These are phyloP conservation scores for Scortum barcoo DNA, from an alignment of 2,113 vertebrate species.

Conservation along the genomic window DNA sequence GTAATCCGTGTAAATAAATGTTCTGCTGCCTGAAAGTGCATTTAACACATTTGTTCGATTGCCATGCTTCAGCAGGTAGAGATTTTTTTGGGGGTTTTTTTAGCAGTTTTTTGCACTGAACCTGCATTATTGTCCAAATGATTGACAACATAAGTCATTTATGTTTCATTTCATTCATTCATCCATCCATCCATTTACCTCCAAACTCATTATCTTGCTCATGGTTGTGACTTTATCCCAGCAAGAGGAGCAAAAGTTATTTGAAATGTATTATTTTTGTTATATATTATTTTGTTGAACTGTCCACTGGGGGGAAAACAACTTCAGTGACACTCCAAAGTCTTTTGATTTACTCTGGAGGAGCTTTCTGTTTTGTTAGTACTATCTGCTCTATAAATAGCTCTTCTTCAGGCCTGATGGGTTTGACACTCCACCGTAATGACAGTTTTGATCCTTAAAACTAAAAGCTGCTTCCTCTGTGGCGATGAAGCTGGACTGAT, in stretches of 20 bases:
- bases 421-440: background rate
- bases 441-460: background rate
- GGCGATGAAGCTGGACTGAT: background rate
- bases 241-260: background rate
- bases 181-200: background rate
- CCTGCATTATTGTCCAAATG: background rate
- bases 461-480: background rate
- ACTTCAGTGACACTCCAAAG: background rate
- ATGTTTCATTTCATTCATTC: too few species aligned
- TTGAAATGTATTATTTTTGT: background rate
- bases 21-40: background rate
- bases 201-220: background rate
- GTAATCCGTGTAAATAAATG: background rate
- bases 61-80: too few species aligned
- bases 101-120: too few species aligned
- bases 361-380: background rate
- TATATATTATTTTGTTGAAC: too few species aligned
- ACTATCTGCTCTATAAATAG: too few species aligned
- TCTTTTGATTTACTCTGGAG: background rate
- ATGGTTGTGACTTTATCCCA: background rate
- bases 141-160: background rate
- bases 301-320: too few species aligned
- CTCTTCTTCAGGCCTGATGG: background rate
- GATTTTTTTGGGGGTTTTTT: too few species aligned
- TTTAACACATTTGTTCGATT: slow-evolving; percentile 12